These are phyloP conservation scores for Watsonalla binaria DNA, from an alignment of 2,888 invertebrate genomes.

Conservation along the genomic window DNA sequence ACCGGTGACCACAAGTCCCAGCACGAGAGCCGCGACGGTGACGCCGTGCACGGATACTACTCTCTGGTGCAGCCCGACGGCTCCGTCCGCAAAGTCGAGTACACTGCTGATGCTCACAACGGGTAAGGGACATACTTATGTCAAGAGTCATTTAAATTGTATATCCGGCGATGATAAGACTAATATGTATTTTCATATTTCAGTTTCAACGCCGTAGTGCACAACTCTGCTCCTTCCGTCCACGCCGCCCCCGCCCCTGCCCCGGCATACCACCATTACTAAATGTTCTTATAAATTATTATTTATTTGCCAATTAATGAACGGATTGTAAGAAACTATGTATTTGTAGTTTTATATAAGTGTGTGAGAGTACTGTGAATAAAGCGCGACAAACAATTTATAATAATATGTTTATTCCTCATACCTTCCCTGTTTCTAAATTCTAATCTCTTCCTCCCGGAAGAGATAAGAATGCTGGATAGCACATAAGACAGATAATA, in stretches of 20 bases:
- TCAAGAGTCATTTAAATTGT: background rate
- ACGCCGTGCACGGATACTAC: conserved; percentile 77
- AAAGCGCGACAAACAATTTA: conserved; percentile 23
- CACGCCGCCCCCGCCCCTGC: conserved; percentile 50
- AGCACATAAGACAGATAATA: no score
- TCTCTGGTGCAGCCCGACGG: conserved; percentile 74
- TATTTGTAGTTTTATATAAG: conserved; percentile 32
- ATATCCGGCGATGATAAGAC: background rate
- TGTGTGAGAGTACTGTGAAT: conserved; percentile 27
- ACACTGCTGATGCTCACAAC: conserved; percentile 45
- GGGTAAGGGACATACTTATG: conserved; percentile 21
- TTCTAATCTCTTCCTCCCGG: no score
- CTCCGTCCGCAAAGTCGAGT: conserved; percentile 73
- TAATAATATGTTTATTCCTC: background rate
- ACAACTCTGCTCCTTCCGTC: conserved; percentile 56
- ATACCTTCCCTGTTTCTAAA: no score
- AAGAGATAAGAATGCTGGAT: no score
- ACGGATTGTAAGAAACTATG: conserved; percentile 12
- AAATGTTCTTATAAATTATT: conserved; percentile 4
- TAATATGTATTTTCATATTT: conserved; percentile 14
- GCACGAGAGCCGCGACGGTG: conserved; percentile 61
- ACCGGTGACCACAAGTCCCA: conserved; percentile 72
- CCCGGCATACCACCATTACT: conserved; percentile 46
- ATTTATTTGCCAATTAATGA: conserved; percentile 5
- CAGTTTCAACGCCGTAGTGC: conserved; percentile 73